These are phyloP conservation scores for Leucophenga maculata DNA, from an alignment of 2,888 invertebrate species.

Conservation along the genomic window DNA sequence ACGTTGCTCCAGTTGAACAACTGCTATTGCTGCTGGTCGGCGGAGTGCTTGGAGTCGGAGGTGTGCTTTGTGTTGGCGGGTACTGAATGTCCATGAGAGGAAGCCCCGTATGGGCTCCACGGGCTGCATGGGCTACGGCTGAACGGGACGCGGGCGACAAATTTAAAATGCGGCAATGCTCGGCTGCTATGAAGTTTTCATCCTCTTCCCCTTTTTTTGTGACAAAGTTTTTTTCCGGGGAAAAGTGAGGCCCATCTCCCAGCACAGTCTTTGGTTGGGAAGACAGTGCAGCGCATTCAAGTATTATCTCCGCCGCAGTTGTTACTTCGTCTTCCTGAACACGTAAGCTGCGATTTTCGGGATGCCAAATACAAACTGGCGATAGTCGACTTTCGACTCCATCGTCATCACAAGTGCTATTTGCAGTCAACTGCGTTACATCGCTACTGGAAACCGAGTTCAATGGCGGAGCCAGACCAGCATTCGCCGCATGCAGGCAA, in stretches of 20 bases:
- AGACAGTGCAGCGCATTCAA: conserved; percentile 56
- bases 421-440: not conserved
- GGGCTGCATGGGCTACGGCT: not conserved
- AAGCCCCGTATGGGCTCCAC: not conserved
- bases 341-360: conserved; percentile 35
- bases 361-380: conserved; percentile 63
- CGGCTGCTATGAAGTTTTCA: conserved; percentile 10
- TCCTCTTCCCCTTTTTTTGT: not conserved
- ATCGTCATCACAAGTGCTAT: conserved; percentile 21
- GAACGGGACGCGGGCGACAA: conserved; percentile 22
- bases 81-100: not conserved
- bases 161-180: conserved; percentile 29
- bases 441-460: conserved; percentile 1
- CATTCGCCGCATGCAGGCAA: conserved; percentile 21
- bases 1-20: conserved; percentile 43
- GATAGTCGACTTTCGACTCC: conserved; percentile 36
- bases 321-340: conserved; percentile 29
- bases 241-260: not conserved
- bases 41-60: conserved; percentile 45
- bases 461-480: conserved; percentile 1
- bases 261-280: conserved; percentile 33
- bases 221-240: not conserved
- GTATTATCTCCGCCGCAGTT: conserved; percentile 60
- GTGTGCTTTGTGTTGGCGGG: conserved; percentile 11
- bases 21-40: conserved; percentile 49